These are phyloP conservation scores for Latheticus oryzae DNA, from an alignment of 2,888 invertebrate species.

Conservation along the genomic window DNA sequence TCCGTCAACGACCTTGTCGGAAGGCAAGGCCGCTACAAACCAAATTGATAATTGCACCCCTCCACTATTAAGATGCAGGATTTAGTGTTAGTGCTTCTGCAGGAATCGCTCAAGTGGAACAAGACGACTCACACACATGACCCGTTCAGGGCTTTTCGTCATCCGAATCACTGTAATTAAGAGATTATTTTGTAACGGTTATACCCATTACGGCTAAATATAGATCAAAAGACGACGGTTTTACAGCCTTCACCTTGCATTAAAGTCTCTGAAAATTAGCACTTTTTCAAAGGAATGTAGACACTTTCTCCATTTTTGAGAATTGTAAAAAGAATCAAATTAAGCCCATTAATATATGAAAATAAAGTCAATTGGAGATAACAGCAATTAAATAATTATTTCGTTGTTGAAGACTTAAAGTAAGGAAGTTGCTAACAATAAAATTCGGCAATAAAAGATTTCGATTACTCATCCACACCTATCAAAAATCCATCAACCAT, in stretches of 20 bases:
- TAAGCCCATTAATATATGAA: too few relatives aligned
- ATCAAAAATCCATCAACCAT: slow-evolving; percentile 7
- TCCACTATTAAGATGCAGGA: slow-evolving; percentile 22
- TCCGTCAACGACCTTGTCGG: slow-evolving; percentile 29
- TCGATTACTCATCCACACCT: slow-evolving; percentile 7
- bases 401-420: too few relatives aligned
- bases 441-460: slow-evolving; percentile 5
- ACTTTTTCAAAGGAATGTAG: too few relatives aligned
- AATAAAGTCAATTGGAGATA: background rate
- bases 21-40: slow-evolving; percentile 34
- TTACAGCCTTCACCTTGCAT: too few relatives aligned
- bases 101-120: slow-evolving; percentile 14
- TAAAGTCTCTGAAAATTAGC: too few relatives aligned
- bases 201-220: slow-evolving; percentile 17
- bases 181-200: slow-evolving; percentile 26
- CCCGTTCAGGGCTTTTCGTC: slow-evolving; percentile 31
- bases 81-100: slow-evolving; percentile 4
- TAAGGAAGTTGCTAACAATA: too few relatives aligned
- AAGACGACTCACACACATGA: slow-evolving; percentile 21
- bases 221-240: too few relatives aligned
- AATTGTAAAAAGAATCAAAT: too few relatives aligned
- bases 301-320: too few relatives aligned
- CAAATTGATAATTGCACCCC: slow-evolving; percentile 33
- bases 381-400: too few relatives aligned
- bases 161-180: slow-evolving; percentile 31